phyloP scores from a whole-genome alignment of 2,888 invertebrate species.

The Lordiphosa andalusiaca region DNA sequence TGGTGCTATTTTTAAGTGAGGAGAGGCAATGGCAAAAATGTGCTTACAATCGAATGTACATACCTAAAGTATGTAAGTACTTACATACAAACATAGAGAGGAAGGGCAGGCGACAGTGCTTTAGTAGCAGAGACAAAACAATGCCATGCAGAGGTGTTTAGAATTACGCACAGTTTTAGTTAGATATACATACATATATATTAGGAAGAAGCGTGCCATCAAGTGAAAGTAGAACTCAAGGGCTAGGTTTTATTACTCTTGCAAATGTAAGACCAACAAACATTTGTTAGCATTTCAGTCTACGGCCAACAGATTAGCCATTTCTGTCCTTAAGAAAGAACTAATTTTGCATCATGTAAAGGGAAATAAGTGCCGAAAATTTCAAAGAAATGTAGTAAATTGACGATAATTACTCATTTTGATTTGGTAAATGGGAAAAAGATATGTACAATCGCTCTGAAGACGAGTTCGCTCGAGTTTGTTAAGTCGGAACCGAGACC shows the following conservation, averaged over 20 bases:
- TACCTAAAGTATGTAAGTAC: neutral
- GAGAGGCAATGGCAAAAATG: slow-evolving; percentile 10
- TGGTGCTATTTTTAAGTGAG: slow-evolving; percentile 39
- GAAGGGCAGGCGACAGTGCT: slow-evolving; percentile 4
- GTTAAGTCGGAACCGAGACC: too few species aligned
- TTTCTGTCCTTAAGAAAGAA: too few species aligned
- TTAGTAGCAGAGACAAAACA: neutral
- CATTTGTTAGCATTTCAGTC: too few species aligned
- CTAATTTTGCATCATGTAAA: too few species aligned
- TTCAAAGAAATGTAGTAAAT: too few species aligned
- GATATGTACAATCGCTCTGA: too few species aligned
- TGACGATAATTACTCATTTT: too few species aligned
- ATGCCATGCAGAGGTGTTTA: slow-evolving; percentile 2
- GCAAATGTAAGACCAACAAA: too few species aligned
- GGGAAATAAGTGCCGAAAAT: too few species aligned
- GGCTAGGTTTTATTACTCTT: neutral
- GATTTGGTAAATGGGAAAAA: too few species aligned
- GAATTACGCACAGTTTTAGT: neutral
- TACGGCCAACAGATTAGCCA: too few species aligned
- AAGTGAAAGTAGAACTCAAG: slow-evolving; percentile 6
- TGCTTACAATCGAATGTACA: slow-evolving; percentile 1
- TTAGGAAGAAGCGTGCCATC: slow-evolving; percentile 4
- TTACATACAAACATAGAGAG: neutral
- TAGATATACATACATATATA: neutral
- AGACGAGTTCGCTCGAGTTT: too few species aligned